These are phyloP conservation scores for Pygoscelis adeliae DNA, from an alignment of 2,113 vertebrate species.

Conservation along the genomic window DNA sequence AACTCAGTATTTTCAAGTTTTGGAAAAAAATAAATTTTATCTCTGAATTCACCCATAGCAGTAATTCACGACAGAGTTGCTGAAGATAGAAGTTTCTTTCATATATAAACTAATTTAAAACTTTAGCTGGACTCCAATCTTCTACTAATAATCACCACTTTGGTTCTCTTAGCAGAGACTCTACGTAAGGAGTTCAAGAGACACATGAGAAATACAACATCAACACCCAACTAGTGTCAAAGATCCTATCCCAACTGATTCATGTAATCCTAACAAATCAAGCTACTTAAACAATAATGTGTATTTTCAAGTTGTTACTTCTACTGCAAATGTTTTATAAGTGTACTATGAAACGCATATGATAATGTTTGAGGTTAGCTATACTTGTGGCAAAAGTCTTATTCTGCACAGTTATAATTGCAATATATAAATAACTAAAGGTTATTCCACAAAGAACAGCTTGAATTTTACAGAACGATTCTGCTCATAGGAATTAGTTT, in stretches of 20 bases:
- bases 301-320: constrained; percentile 56
- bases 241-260: constrained; percentile 51
- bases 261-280: constrained; percentile 72
- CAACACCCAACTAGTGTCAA: constrained; percentile 41
- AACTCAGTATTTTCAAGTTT: constrained; percentile 57
- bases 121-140: constrained; percentile 69
- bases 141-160: constrained; percentile 42
- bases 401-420: constrained; percentile 78
- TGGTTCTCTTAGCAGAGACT: constrained; percentile 60
- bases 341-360: constrained; percentile 42
- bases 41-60: constrained; percentile 55
- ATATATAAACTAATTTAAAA: constrained; percentile 49
- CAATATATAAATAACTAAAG: constrained; percentile 78
- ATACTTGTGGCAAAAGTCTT: constrained; percentile 79
- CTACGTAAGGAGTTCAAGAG: constrained; percentile 30
- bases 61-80: constrained; percentile 55
- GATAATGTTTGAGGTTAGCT: constrained; percentile 58
- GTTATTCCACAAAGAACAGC: constrained; percentile 77
- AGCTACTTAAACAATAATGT: constrained; percentile 76
- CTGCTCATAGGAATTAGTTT: constrained; percentile 75
- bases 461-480: constrained; percentile 77
- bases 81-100: constrained; percentile 35
- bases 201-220: constrained; percentile 43
- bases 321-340: constrained; percentile 30
- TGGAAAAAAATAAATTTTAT: constrained; percentile 64